Base-by-base conservation (phyloP, 2,113 vertebrate species). In the Cepphus grylle region DNA sequence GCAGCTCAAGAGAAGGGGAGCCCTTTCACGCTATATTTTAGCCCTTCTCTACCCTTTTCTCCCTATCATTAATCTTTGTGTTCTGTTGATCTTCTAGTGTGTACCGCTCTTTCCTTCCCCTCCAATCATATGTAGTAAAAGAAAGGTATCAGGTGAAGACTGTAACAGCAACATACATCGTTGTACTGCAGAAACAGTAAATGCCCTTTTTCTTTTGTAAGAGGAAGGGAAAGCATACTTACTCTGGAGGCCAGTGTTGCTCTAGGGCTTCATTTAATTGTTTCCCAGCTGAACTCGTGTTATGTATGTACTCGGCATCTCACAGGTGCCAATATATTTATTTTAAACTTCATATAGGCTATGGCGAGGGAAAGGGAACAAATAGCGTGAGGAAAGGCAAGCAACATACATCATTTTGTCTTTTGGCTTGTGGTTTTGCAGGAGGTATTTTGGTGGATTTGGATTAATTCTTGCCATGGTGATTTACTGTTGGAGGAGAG, bases 401-500 rank as follows among this genome's bases (percentile, higher is more conserved):
- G 55, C 27, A 47, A 34, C 49, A 30, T 76, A 42, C 2, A 91
- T 81, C 8, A 25, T 29, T 66, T 52, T 56, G 23, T 89, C 27
- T 34, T 90, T 90, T 86, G 86, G 63, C 80, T 90, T 65, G 30
- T 94, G 65, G 72, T 79, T 84, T 71, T 92, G 67, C 69, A 67
- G 85, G 65, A 84, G 43, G 22, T 81, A 42, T 92, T 95, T 81
- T 73, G 55, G 84, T 87, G 49, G 40, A 73, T 96, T 95, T 92
- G 80, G 76, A 84, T 96, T 81, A 72, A 79, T 88, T 96, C 92
- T 94, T 95, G 76, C 40, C 82, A 8, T 19, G 36, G 53, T 77
- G 90, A 85, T 79, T 94, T 89, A 80, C 36, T 87, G 42, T 94
- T 82, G 66, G 40, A 91, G 34, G n/a, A 94, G 55, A 92, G 67